Base-by-base conservation (phyloP, 2,888 invertebrate species). In the Drosophila melanocephala region DNA sequence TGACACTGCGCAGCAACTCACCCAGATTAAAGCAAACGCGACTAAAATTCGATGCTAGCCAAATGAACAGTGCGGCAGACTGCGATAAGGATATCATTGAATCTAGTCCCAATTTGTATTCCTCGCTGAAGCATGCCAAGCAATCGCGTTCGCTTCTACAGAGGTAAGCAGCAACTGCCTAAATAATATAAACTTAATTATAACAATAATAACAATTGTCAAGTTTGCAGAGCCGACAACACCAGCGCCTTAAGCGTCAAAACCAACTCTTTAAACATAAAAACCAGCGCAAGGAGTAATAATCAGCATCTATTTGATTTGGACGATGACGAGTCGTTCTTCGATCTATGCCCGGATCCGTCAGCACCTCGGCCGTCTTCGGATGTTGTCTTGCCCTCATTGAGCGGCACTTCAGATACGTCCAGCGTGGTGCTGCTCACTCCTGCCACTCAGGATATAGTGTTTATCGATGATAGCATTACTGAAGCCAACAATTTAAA, bases 381-480 rank as follows among this genome's bases (percentile, higher is more conserved):
- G 10, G 14, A 39, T 26, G n/a, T 30, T 22, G 39, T 14, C 0
- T 30, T 83, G 5, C 83, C 83, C 4, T 2, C 33, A 5, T 66
- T 83, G 9, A 79, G 67, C 33, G 72, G 70, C 30, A 1, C 35
- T 10, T 72, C 83, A 12, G 56, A 81, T 42, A 64, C 78, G 3
- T 81, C 86, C 10, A 93, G 93, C 67, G 87, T 93, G 5, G 66
- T 93, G 0, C 68, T 92, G 39, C 75, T 93, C 37, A 90, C 93
- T 16, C 93, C 93, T 14, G 79, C 71, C n/a, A 90, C 92, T 0
- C 91, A 92, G 53, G 93, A 93, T 12, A 87, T 93, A 26, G 90
- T 93, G 39, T 92, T 92, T 57, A 44, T 93, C 16, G 92, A 93
- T 62, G 93, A 93, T 44, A 89, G 83, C 35, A 74, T 65, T 53